Evolutionary conservation across 2,888 invertebrate genomes (phyloP).

Genomic region (Listrodromus nycthemerus): DNA sequence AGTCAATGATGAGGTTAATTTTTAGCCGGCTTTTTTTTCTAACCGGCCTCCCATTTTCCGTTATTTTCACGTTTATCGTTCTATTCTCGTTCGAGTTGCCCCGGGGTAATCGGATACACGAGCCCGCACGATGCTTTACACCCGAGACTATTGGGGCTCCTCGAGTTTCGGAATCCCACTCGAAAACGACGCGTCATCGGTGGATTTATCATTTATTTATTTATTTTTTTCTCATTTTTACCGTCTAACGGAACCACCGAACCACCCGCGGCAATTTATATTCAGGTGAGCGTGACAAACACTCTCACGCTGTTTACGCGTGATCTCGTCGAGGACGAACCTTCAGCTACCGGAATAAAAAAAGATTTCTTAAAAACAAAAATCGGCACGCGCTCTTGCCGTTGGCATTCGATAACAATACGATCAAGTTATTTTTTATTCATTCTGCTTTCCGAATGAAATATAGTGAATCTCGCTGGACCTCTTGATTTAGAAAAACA

Average conservation of each 20-base stretch:
- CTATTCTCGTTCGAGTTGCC: conserved; percentile 2
- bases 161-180: conserved; percentile 12
- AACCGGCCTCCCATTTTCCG: conserved; percentile 1
- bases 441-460: too few relatives aligned
- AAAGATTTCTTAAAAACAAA: neutral
- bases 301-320: conserved; percentile 31
- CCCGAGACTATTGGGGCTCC: neutral
- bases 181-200: conserved; percentile 10
- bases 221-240: neutral
- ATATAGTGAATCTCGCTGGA: too few relatives aligned
- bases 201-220: neutral
- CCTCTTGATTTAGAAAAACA: neutral
- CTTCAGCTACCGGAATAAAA: neutral
- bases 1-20: conserved; percentile 11
- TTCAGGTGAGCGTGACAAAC: conserved; percentile 19
- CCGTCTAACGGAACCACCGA: neutral
- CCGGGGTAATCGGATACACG: neutral
- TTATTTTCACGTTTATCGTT: conserved; percentile 3
- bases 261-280: conserved; percentile 16
- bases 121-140: neutral
- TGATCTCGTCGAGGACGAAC: conserved; percentile 6
- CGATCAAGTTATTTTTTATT: conserved; percentile 13
- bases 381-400: neutral
- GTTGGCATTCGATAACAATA: neutral
- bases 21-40: conserved; percentile 31